Evolutionary conservation across 2,888 invertebrate genomes (phyloP), one percentile per base, ranked within the genome.

Genomic region (Acanthococcus lagerstroemiae): DNA sequence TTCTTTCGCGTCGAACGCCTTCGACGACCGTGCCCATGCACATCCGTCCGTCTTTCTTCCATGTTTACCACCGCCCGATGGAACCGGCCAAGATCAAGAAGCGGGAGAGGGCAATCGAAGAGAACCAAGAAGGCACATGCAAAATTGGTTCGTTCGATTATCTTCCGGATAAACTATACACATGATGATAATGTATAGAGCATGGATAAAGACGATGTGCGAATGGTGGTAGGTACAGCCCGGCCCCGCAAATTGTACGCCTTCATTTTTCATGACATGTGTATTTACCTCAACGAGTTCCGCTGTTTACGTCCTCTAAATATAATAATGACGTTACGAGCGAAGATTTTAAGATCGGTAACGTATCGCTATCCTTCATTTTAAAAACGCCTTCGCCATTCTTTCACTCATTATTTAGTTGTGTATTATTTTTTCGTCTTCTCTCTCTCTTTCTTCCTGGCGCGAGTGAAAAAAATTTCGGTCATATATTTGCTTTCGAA

Each of bases 241-340:
- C 24, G 52, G 22, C 12, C n/a, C n/a, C n/a, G n/a, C n/a, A n/a
- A n/a, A n/a, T n/a, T n/a, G 22, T 52, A 52, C 24, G 52, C 24
- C 21, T 52, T 52, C 15, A 52, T 21, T 52, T 45, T 45, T 45
- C 17, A n/a, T n/a, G 15, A 7, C 46, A 17, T 19, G 37, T 15
- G 46, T 45, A 52, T 52, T 52, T 52, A 52, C 52, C 52, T 52
- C 52, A 19, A 22, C 22, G 24, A 52, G 24, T 22, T 52, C 52
- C 63, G 63, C n/a, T 63, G 63, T 63, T 52, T 50, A 52, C 37
- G 27, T 27, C 22, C 44, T 63, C 63, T 63, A 63, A 63, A 63
- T 52, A 63, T 63, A 63, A 63, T 54, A 22, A 54, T 63, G 63
- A 63, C 63, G 63, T 63, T 63, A 63, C 37, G 7, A 44, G 22